phyloP scores from a whole-genome alignment of 2,113 vertebrate genomes.

The Ctenomys sociabilis region DNA sequence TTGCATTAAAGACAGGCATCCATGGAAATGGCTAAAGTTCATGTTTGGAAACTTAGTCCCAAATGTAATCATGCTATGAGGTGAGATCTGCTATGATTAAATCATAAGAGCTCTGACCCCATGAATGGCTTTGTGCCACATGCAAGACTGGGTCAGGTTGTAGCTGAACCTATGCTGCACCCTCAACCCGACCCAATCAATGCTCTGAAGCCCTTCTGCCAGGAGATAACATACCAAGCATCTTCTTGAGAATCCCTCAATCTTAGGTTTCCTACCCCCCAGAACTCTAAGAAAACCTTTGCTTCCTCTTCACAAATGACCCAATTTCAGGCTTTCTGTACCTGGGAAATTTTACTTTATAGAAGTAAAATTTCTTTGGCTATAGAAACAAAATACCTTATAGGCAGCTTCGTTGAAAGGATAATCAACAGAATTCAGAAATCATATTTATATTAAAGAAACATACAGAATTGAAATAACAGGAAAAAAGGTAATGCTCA shows the following conservation, averaged over 20 bases:
- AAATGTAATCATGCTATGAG: background rate
- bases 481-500: background rate
- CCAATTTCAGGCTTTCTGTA: background rate
- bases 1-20: background rate
- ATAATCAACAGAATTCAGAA: background rate
- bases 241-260: no score
- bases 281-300: background rate
- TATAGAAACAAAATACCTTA: background rate
- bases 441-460: background rate
- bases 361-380: background rate
- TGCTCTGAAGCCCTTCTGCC: background rate
- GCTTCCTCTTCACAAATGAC: background rate
- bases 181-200: background rate
- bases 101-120: background rate
- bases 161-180: background rate
- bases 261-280: background rate
- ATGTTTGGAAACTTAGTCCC: background rate
- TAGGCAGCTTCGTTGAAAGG: background rate
- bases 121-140: background rate
- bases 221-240: background rate
- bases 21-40: background rate
- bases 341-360: slow-evolving; percentile 8
- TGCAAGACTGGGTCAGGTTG: background rate
- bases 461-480: background rate
- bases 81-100: background rate